A percentile compares a stretch with the other conserved stretches of the same genome.
phyloP scores from a whole-genome alignment of 2,113 vertebrate species.

The Scomber japonicus region DNA sequence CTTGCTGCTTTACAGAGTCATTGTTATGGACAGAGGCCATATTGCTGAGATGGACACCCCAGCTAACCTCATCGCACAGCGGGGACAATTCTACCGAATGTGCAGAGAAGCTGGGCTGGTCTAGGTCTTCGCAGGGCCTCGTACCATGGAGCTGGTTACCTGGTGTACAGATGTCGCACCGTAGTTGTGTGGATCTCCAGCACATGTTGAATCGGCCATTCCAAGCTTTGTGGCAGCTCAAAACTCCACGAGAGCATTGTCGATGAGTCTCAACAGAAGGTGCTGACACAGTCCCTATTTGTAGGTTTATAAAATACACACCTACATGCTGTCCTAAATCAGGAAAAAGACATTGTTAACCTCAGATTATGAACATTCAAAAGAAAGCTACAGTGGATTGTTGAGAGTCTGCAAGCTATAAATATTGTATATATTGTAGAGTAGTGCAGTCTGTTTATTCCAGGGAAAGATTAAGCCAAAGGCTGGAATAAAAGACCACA shows the following conservation, averaged over 20 bases:
- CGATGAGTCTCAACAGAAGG: conserved; percentile 65
- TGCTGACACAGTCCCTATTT: conserved; percentile 47
- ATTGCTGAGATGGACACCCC: conserved; percentile 92
- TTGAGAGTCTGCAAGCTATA: conserved; percentile 55
- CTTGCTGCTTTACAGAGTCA: conserved; percentile 85
- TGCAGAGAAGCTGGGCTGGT: conserved; percentile 91
- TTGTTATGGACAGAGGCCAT: conserved; percentile 93
- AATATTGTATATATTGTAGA: conserved; percentile 59
- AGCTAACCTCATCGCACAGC: conserved; percentile 87
- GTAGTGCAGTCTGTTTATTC: conserved; percentile 59
- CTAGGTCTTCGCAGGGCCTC: conserved; percentile 67
- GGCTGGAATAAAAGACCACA: conserved; percentile 62
- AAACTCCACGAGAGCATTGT: conserved; percentile 60
- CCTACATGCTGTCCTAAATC: conserved; percentile 43
- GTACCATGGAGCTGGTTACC: conserved; percentile 28
- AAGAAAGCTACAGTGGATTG: conserved; percentile 51
- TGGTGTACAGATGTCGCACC: conserved; percentile 53
- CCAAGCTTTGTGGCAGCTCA: conserved; percentile 74
- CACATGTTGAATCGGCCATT: conserved; percentile 52
- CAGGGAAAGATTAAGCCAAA: conserved; percentile 50
- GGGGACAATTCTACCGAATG: conserved; percentile 93
- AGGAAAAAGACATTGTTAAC: conserved; percentile 55
- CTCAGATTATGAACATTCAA: conserved; percentile 56
- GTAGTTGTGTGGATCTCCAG: conserved; percentile 60
- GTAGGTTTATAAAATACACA: conserved; percentile 44